Evolutionary conservation across 2,888 invertebrate species (phyloP).

Genomic region (Euplexia lucipara): DNA sequence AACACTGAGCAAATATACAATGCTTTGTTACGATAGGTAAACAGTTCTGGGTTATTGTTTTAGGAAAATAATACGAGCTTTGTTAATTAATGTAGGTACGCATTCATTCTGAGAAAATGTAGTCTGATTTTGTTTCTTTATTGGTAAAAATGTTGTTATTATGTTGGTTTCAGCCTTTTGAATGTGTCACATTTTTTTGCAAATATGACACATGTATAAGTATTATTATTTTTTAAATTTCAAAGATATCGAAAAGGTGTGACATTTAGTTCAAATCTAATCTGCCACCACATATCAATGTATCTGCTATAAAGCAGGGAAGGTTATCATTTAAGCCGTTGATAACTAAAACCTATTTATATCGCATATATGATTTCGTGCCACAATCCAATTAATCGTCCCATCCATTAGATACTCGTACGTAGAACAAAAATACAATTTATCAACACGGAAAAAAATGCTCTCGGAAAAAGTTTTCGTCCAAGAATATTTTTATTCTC

Average conservation of each 20-base stretch:
- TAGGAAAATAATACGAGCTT: slow-evolving; percentile 43
- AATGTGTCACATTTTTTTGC: too few relatives aligned
- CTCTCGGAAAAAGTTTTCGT: too few relatives aligned
- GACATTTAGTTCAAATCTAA: slow-evolving; percentile 19
- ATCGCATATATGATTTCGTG: slow-evolving; percentile 30
- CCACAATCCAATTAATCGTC: slow-evolving; percentile 28
- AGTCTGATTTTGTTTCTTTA: slow-evolving; percentile 2
- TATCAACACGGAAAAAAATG: slow-evolving; percentile 44
- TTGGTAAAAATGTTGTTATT: slow-evolving; percentile 21
- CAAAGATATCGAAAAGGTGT: neutral
- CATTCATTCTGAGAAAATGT: slow-evolving; percentile 41
- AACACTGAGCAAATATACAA: slow-evolving; percentile 56
- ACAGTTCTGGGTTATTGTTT: slow-evolving; percentile 48
- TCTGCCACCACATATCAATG: slow-evolving; percentile 8
- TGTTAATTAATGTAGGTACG: slow-evolving; percentile 40
- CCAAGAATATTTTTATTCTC: too few relatives aligned
- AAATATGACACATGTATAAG: too few relatives aligned
- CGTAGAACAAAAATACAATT: slow-evolving; percentile 20
- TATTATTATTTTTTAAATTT: slow-evolving; percentile 1
- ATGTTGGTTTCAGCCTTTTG: too few relatives aligned
- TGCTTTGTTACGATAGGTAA: slow-evolving; percentile 48
- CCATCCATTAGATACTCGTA: slow-evolving; percentile 38
- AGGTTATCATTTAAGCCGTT: slow-evolving; percentile 34
- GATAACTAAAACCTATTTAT: slow-evolving; percentile 38
- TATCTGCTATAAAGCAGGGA: slow-evolving; percentile 18